These are phyloP conservation scores for Uloborus diversus DNA, from an alignment of 1,140 invertebrate genomes.

Conservation along the genomic window DNA sequence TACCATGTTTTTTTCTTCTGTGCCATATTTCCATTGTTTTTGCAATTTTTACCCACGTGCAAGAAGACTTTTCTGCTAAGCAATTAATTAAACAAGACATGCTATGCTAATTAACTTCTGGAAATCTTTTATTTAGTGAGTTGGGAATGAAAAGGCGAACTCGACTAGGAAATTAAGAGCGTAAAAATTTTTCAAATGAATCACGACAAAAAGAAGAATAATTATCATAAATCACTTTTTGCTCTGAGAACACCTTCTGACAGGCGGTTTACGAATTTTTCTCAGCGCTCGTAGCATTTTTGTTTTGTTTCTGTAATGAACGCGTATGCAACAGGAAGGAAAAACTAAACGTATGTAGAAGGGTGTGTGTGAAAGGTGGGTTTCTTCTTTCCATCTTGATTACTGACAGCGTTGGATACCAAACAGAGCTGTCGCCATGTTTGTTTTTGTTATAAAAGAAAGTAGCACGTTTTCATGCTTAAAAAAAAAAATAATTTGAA, in stretches of 20 bases:
- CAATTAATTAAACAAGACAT: conserved; percentile 39
- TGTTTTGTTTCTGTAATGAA: conserved; percentile 11
- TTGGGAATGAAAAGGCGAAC: conserved; percentile 4
- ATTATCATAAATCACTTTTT: conserved; percentile 38
- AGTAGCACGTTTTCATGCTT: no score
- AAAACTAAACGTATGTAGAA: background rate
- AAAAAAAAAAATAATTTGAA: no score
- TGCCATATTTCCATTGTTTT: no score
- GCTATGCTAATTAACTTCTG: conserved; percentile 30
- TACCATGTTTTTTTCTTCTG: no score
- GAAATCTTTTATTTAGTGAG: conserved; percentile 1
- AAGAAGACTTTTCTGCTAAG: background rate
- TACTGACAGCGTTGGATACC: background rate
- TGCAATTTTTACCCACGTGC: background rate
- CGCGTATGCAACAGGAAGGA: conserved; percentile 4
- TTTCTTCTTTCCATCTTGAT: background rate
- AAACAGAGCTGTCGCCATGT: background rate
- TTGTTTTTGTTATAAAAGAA: no score
- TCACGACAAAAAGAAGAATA: conserved; percentile 1
- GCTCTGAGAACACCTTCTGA: background rate
- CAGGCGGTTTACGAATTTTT: conserved; percentile 24
- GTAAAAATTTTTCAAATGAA: conserved; percentile 27
- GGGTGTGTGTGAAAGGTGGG: background rate
- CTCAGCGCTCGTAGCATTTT: background rate
- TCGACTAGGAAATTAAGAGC: background rate